Percentiles rank a stretch among this genome's conserved stretches.
Evolutionary conservation across 2,797 vertebrate genomes (phyloP).

Genomic region (Manis javanica): DNA sequence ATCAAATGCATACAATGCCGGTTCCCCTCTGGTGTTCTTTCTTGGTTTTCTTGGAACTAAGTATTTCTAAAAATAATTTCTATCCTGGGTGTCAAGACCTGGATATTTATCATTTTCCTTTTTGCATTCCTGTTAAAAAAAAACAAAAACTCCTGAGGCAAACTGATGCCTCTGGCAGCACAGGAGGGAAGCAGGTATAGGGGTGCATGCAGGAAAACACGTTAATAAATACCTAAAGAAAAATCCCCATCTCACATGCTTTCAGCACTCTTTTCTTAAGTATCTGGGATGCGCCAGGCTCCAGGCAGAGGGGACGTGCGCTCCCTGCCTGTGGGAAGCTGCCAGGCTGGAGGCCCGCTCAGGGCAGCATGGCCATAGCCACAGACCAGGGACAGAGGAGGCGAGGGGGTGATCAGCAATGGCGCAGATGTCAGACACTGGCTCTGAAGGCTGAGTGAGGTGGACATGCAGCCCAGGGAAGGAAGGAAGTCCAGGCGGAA

Average conservation of each 20-base stretch:
- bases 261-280: background rate
- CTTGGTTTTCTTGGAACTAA: background rate
- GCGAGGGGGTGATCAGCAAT: background rate
- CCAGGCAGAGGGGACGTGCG: background rate
- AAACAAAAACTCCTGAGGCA: background rate
- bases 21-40: background rate
- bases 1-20: background rate
- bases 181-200: fast-evolving
- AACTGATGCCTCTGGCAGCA: background rate
- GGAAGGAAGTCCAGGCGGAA: background rate
- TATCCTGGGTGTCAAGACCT: background rate
- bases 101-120: background rate
- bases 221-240: background rate
- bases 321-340: background rate
- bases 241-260: background rate
- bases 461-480: background rate
- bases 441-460: too few species aligned
- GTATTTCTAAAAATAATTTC: background rate
- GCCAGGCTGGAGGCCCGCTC: fast-evolving
- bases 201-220: background rate
- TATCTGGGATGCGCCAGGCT: background rate
- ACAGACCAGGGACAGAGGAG: background rate
- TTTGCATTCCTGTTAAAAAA: background rate
- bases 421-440: background rate
- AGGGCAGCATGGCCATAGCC: too few species aligned